Evolutionary conservation across 2,888 invertebrate genomes (phyloP), one percentile per base, ranked within the genome.

Genomic region (Heteromurus nitidus): DNA sequence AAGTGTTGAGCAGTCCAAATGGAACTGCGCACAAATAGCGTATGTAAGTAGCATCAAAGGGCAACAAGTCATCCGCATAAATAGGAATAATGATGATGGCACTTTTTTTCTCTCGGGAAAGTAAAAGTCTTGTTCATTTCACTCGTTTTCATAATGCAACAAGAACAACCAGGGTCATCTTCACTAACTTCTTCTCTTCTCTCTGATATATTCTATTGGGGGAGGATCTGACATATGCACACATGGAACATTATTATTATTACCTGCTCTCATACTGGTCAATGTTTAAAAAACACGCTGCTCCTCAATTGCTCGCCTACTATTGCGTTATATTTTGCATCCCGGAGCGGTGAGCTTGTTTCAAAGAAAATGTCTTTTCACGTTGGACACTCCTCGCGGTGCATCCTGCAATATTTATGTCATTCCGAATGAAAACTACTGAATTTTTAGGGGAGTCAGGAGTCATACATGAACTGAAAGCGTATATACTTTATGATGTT

Each of bases 331-430:
- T 42, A 16, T 11, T 30, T 26, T 62, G 68, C 36, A 47, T 68
- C 77, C 77, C 62, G 68, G 69, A 60, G 69, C 60, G 64, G 79
- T 36, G 30, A 64, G 79, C 50, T 70, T 77, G 77, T 69, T 77
- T 77, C 26, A 55, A 30, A 36, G 36, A 68, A 58, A 47, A 69
- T 72, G 22, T 67, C 44, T 58, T 65, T 55, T 30, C 22, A 30
- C 69, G 42, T 26, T 65, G 70, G 79, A 60, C 80, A 80, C 80
- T 80, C 80, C 80, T 73, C 42, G 28, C 13, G 69, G 20, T 55
- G 31, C 30, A 31, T 31, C 9, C 69, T 55, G 68, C 18, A 30
- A 69, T 69, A 69, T 69, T 76, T 62, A 70, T 70, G 77, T 47
- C 69, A 62, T 36, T 18, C 36, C 20, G 58, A 64, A 28, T 42